phyloP scores from a whole-genome alignment of 2,888 invertebrate species.

The Lumbricus terrestris region DNA sequence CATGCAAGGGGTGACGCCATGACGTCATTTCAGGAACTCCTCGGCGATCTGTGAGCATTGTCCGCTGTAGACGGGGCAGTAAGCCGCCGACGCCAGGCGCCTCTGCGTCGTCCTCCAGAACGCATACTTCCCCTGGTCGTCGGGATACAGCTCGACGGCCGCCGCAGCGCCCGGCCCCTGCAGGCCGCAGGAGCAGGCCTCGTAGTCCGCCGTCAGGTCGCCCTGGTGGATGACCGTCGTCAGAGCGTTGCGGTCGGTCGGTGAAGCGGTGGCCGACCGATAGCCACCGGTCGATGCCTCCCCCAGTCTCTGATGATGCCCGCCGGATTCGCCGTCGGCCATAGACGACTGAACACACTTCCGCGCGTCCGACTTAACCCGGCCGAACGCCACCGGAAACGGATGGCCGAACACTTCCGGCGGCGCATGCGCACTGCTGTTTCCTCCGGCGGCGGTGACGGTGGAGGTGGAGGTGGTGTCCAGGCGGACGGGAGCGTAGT shows the following conservation, averaged over 20 bases:
- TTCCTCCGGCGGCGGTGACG: no score
- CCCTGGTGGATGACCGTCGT: neutral
- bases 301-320: neutral
- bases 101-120: conserved; percentile 9
- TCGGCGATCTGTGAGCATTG: neutral
- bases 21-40: neutral
- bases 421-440: neutral
- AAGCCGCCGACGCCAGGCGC: neutral
- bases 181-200: neutral
- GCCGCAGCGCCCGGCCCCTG: no score
- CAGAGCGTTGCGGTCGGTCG: neutral
- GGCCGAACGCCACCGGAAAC: neutral
- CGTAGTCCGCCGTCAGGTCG: neutral
- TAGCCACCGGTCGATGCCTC: no score
- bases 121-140: neutral
- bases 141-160: neutral
- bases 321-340: neutral
- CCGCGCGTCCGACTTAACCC: neutral
- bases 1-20: neutral
- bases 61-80: conserved; percentile 14
- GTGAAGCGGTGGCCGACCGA: neutral
- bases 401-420: neutral
- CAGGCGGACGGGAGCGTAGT: conserved; percentile 5
- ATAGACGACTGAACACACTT: neutral
- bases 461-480: no score